Evolutionary conservation across 2,888 invertebrate species (phyloP).

Genomic region (Nomada fucata): DNA sequence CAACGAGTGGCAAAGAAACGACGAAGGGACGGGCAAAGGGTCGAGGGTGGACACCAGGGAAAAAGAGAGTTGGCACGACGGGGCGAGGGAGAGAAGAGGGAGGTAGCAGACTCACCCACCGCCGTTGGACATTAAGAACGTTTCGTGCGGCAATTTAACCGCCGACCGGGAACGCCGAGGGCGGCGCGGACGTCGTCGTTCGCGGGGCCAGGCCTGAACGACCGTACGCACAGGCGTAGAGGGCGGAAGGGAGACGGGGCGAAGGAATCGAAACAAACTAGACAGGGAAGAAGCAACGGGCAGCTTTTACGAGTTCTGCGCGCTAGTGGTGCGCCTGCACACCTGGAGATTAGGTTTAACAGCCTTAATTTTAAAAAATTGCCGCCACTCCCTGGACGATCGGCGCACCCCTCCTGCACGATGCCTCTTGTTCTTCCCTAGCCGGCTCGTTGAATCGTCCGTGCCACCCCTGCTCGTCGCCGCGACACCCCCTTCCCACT

Average conservation of each 20-base stretch:
- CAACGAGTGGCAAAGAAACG: conserved; percentile 25
- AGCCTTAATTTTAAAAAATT: conserved; percentile 81
- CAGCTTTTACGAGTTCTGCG: conserved; percentile 72
- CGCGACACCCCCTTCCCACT: conserved; percentile 31
- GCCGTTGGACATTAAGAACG: conserved; percentile 77
- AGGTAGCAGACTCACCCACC: conserved; percentile 44
- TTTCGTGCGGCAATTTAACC: conserved; percentile 76
- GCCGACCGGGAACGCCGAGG: conserved; percentile 64
- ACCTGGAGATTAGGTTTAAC: conserved; percentile 80
- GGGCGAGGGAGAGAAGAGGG: conserved; percentile 21
- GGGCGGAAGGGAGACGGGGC: conserved; percentile 27
- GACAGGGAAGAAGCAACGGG: conserved; percentile 39
- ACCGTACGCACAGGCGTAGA: conserved; percentile 22
- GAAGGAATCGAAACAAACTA: conserved; percentile 38
- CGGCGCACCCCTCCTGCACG: conserved; percentile 26
- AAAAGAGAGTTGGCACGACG: conserved; percentile 44
- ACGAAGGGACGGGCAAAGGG: conserved; percentile 18
- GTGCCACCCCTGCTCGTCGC: conserved; percentile 1
- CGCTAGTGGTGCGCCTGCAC: conserved; percentile 65
- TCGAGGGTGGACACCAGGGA: conserved; percentile 13
- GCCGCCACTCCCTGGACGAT: conserved; percentile 64
- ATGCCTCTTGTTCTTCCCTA: conserved; percentile 57
- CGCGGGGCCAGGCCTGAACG: conserved; percentile 52
- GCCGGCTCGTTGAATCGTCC: conserved; percentile 46
- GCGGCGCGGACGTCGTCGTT: conserved; percentile 61